Conservation (phyloP, 2,113 vertebrate species). For the Phalacrocorax aristotelis region DNA sequence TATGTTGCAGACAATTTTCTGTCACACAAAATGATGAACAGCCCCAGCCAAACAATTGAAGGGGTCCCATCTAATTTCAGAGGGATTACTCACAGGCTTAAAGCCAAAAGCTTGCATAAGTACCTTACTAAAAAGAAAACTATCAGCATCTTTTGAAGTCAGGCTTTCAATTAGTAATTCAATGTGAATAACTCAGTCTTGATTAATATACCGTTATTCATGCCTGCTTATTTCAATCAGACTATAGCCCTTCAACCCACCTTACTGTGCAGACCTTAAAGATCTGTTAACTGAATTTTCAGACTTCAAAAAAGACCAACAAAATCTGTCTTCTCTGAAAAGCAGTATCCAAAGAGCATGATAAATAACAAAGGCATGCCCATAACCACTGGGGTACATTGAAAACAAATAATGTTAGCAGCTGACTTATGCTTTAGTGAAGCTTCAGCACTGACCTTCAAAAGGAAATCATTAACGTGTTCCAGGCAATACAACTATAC, state of each 20-base stretch:
- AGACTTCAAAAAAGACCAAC: background rate
- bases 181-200: conserved; percentile 12
- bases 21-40: background rate
- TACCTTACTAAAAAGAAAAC: background rate
- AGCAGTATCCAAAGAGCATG: background rate
- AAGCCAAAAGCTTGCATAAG: background rate
- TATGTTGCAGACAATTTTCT: background rate
- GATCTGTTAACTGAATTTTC: background rate
- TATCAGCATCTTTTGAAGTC: background rate
- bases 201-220: conserved; percentile 4
- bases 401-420: background rate
- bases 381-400: background rate
- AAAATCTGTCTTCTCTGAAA: background rate
- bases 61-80: background rate
- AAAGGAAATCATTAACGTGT: background rate
- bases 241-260: background rate
- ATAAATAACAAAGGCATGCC: background rate
- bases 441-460: background rate
- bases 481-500: background rate
- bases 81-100: background rate
- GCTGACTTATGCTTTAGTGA: background rate
- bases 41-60: background rate
- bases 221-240: background rate
- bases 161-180: background rate
- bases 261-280: background rate